Evolutionary conservation across 2,888 invertebrate genomes (phyloP), one percentile per base, ranked within the genome.

Genomic region (Cancer borealis): DNA sequence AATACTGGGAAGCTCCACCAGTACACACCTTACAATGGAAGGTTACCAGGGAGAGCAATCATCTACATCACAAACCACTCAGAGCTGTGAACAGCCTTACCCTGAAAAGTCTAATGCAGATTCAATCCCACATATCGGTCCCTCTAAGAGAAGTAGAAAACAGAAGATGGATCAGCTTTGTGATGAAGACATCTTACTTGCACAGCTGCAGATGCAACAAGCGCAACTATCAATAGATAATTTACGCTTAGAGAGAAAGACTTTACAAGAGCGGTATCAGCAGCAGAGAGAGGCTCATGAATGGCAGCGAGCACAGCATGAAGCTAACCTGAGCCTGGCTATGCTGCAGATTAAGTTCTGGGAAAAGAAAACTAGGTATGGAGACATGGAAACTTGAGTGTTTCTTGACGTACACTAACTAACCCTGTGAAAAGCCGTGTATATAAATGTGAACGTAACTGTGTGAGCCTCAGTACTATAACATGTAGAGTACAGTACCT

Each of bases 321-420:
- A 94, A 47, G 94, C 92, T 30, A 94, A 94, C 47, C 60, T 94
- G 46, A 94, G 91, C 91, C 54, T 94, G n/a, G 94, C 94, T 8
- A 94, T 94, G 94, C 47, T 94, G 66, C 94, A 94, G 66, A 94
- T 94, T 3, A 94, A 94, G 54, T 94, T 91, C 84, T 94, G 94
- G 94, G 94, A 94, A 91, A 94, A 94, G 88, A 94, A 94, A 92
- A 94, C 92, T 54, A 92, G 92, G 21, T 94, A 91, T 94, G 94
- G 92, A 30, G 94, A 94, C 87, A 94, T 94, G 94, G 94, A 94
- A 94, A 94, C 94, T 45, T 93, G 60, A 91, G 14, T 26, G 30
- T 84, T 39, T 12, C 30, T 14, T 73, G 12, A 39, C 30, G 4
- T n/a, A 12, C 12, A 84, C 12, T 39, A 39, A 84, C 84, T 26